Percentiles rank a stretch among this genome's conserved stretches.
These are phyloP conservation scores for Muraenolepis orangiensis DNA, from an alignment of 2,797 vertebrate species.

Conservation along the genomic window DNA sequence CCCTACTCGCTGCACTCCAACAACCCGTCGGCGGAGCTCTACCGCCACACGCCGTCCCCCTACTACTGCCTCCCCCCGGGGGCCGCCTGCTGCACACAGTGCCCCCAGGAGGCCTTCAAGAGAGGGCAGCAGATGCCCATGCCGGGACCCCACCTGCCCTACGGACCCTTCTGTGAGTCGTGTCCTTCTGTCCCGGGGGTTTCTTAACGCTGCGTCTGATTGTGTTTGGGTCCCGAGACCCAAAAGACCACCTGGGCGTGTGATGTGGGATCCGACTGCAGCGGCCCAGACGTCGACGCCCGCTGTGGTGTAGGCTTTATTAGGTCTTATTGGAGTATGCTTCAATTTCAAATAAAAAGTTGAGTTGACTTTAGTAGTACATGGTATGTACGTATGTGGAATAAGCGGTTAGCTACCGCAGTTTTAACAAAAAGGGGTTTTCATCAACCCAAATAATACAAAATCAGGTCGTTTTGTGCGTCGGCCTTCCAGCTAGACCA, in stretches of 20 bases:
- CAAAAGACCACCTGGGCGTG: neutral
- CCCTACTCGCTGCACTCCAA: conserved; percentile 73
- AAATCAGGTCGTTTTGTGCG: neutral
- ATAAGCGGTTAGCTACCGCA: too few relatives aligned
- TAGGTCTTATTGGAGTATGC: too few relatives aligned
- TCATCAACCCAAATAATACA: too few relatives aligned
- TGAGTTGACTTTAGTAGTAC: too few relatives aligned
- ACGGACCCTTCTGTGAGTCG: conserved; percentile 65
- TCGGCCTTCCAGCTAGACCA: neutral
- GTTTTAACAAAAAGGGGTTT: too few relatives aligned
- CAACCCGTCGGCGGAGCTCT: conserved; percentile 46
- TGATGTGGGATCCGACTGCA: too few relatives aligned
- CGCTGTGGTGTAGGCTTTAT: too few relatives aligned
- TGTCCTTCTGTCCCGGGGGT: conserved; percentile 15
- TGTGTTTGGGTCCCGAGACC: too few relatives aligned
- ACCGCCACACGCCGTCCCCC: conserved; percentile 55
- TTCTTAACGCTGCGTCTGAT: too few relatives aligned
- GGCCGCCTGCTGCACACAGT: conserved; percentile 58
- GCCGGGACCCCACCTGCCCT: conserved; percentile 42
- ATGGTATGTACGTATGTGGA: too few relatives aligned
- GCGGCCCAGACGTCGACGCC: too few relatives aligned
- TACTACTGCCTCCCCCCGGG: conserved; percentile 58
- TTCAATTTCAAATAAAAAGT: too few relatives aligned
- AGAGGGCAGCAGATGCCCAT: conserved; percentile 36
- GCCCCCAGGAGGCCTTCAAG: conserved; percentile 51